Evolutionary conservation across 2,888 invertebrate species (phyloP), one percentile per base, ranked within the genome.

Genomic region (Trachelus tabidus): DNA sequence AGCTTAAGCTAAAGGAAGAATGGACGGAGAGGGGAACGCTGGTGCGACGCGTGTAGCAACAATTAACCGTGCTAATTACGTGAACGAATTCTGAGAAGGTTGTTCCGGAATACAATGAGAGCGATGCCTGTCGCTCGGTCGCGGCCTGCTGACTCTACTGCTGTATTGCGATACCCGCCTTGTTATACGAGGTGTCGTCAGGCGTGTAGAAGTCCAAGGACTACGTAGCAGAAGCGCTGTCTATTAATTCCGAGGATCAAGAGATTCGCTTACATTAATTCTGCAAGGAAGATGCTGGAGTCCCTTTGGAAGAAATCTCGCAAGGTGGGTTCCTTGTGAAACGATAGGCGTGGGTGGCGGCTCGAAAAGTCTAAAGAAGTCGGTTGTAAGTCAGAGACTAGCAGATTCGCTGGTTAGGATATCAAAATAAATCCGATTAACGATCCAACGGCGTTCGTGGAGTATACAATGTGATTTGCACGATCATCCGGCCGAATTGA

Each of bases 11-110:
- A 23, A 56, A 56, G 56, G 23, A 23, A 23, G 56, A 56, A 23
- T 23, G 56, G 0, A 56, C 75, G 73, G 37, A 33, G 75, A 74
- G 78, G 75, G 78, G 77, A 75, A 76, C 77, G 77, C 71, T 76
- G 31, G 69, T 75, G 76, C 76, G 77, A 75, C 77, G 76, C 73
- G 79, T 76, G 78, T 56, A 9, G 56, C 56, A 56, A 56, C 81
- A 79, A 83, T 83, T 83, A 83, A 77, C 80, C 68, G 78, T 40
- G 33, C 81, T 79, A 81, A 81, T 81, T 81, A 81, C 77, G 77
- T 78, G 76, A 81, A 81, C 75, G 79, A 75, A 76, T 79, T 76
- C 80, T 79, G 78, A 79, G 82, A 81, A 83, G 80, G 80, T 77
- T 77, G 74, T 76, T 68, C 77, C 37, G 73, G 75, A 73, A 75